Percentiles rank a stretch among this genome's conserved stretches.
Evolutionary conservation across 2,888 invertebrate genomes (phyloP).

Genomic region (Limenitis camilla): DNA sequence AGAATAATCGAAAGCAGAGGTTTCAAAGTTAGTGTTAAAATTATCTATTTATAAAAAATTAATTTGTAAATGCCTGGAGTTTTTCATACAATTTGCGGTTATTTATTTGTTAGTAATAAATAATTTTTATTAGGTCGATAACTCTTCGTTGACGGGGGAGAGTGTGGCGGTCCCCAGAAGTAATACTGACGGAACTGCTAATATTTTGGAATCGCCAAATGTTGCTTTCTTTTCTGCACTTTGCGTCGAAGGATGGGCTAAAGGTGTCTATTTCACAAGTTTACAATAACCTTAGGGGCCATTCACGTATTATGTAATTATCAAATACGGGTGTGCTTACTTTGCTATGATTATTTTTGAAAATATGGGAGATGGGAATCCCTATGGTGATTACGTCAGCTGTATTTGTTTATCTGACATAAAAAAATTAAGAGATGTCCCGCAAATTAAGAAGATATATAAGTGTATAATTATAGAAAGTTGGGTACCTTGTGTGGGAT

Average conservation of each 20-base stretch:
- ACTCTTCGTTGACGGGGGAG: slow-evolving; percentile 94
- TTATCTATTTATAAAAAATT: not conserved
- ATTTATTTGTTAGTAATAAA: not conserved
- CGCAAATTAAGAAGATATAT: too few relatives aligned
- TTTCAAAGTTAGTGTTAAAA: slow-evolving; percentile 76
- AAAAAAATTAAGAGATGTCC: too few relatives aligned
- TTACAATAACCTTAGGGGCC: not conserved
- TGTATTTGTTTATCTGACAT: too few relatives aligned
- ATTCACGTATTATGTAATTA: too few relatives aligned
- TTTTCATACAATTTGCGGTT: not conserved
- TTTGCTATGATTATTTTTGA: too few relatives aligned
- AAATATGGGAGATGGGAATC: too few relatives aligned
- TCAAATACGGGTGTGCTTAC: too few relatives aligned
- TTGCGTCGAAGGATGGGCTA: slow-evolving; percentile 92
- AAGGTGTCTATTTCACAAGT: slow-evolving; percentile 66
- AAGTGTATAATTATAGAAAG: too few relatives aligned
- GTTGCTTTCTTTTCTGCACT: slow-evolving; percentile 96
- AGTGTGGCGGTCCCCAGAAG: slow-evolving; percentile 91
- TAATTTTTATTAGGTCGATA: slow-evolving; percentile 38
- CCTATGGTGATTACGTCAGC: too few relatives aligned
- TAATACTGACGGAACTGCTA: slow-evolving; percentile 90
- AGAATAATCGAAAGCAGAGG: slow-evolving; percentile 94
- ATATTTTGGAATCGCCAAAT: slow-evolving; percentile 93
- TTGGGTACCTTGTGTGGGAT: too few relatives aligned
- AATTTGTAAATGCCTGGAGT: not conserved